A percentile compares a stretch with the other conserved stretches of the same genome.
These are phyloP conservation scores for Colossoma macropomum DNA, from an alignment of 2,113 vertebrate genomes.

Conservation along the genomic window DNA sequence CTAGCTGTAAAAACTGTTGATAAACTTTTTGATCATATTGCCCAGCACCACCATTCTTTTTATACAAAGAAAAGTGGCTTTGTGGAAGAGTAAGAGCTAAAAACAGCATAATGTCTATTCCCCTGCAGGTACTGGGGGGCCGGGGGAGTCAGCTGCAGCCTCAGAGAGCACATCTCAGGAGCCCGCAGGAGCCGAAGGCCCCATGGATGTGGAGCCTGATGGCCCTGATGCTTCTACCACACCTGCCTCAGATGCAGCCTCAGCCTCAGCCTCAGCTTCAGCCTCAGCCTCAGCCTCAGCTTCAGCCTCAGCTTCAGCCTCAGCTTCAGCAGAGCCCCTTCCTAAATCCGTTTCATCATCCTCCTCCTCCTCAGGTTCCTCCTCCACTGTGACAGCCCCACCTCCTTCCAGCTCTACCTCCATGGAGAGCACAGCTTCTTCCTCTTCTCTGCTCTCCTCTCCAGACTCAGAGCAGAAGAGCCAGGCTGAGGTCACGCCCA, in stretches of 20 bases:
- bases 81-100: too few relatives aligned
- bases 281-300: slow-evolving; percentile 79
- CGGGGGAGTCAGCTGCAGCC: slow-evolving; percentile 71
- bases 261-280: slow-evolving; percentile 69
- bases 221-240: slow-evolving; percentile 12
- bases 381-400: slow-evolving; percentile 79
- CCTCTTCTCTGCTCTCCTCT: slow-evolving; percentile 80
- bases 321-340: slow-evolving; percentile 72
- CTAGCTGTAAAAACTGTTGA: too few relatives aligned
- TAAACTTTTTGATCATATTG: too few relatives aligned
- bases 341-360: slow-evolving; percentile 79
- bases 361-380: slow-evolving; percentile 77
- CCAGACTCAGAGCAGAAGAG: slow-evolving; percentile 83
- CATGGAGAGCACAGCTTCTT: slow-evolving; percentile 77
- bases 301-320: slow-evolving; percentile 70
- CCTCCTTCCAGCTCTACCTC: slow-evolving; percentile 81
- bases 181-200: slow-evolving; percentile 63
- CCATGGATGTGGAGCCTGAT: slow-evolving; percentile 77
- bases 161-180: slow-evolving; percentile 70
- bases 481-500: slow-evolving; percentile 55
- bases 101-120: not conserved
- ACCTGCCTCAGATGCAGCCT: slow-evolving; percentile 63
- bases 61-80: too few relatives aligned
- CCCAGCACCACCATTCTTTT: too few relatives aligned
- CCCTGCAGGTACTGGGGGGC: slow-evolving; percentile 65